Percentiles rank a stretch among this genome's conserved stretches.
Conservation (phyloP, 2,113 vertebrate genomes). For the human region GRCh38 chr7:86856501-86857000, state of each 20-base stretch:
- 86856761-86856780: neutral
- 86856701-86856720: neutral
- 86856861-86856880: neutral
- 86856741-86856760: neutral
- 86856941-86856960: neutral
- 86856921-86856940: slow-evolving; percentile 1
- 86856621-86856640: neutral
- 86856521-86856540: no score
- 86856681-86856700: neutral
- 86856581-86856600: no score
- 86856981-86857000: neutral
- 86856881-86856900: neutral
- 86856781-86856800: neutral
- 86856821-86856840: neutral
- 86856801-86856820: neutral
- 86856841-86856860: slow-evolving; percentile 1
- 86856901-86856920: neutral
- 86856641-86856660: neutral
- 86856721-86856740: neutral
- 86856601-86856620: neutral
- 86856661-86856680: neutral
- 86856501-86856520: no score
- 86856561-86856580: no score
- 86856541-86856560: no score
- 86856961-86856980: neutral